Conservation (phyloP, 2,888 invertebrate species). For the Saturnia pavonia region DNA sequence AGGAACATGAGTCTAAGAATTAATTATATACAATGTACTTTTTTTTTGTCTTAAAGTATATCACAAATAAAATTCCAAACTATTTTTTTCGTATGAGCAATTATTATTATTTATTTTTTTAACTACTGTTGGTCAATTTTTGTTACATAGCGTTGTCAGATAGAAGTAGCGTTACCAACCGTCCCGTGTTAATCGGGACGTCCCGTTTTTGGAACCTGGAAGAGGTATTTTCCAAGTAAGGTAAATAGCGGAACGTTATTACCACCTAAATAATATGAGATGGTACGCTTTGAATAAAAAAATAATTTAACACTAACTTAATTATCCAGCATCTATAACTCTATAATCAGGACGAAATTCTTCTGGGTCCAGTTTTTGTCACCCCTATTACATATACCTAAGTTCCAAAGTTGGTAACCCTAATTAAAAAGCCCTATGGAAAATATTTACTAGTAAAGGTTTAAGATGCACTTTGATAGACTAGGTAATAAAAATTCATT, state of each 20-base stretch:
- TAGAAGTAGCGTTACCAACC: slow-evolving; percentile 28
- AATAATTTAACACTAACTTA: no score
- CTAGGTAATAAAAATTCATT: not conserved
- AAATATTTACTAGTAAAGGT: not conserved
- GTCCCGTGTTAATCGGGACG: not conserved
- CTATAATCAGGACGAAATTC: no score
- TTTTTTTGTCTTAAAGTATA: slow-evolving; percentile 50
- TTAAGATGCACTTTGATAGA: not conserved
- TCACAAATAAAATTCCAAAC: slow-evolving; percentile 76
- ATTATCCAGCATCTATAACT: no score
- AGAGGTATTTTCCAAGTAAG: not conserved
- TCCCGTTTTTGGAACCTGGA: not conserved
- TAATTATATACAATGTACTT: slow-evolving; percentile 56
- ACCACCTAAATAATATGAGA: not conserved
- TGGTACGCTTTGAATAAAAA: no score
- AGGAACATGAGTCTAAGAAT: slow-evolving; percentile 60
- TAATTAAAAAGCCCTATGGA: not conserved
- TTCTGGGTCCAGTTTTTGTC: no score
- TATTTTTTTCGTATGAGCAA: slow-evolving; percentile 72
- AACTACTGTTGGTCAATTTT: slow-evolving; percentile 75
- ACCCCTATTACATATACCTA: not conserved
- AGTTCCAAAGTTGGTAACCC: not conserved
- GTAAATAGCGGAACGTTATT: not conserved
- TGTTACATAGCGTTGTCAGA: slow-evolving; percentile 35
- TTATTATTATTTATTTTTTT: slow-evolving; percentile 43